Conservation (phyloP, 2,797 vertebrate genomes). For the Hemitrygon akajei region DNA sequence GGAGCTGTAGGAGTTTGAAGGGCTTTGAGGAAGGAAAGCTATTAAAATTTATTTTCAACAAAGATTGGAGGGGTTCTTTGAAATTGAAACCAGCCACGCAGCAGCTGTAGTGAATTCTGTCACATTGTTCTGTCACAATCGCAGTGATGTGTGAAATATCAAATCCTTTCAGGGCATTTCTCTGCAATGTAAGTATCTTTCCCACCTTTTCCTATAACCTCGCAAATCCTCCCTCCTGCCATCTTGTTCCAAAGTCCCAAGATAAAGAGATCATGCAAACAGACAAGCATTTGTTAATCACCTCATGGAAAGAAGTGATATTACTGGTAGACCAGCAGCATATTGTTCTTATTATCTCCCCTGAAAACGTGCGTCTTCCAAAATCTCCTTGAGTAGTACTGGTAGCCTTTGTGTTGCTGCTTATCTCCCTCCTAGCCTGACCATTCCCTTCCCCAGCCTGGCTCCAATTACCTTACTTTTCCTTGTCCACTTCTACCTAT, state of each 20-base stretch:
- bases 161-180: not conserved
- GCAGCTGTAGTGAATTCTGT: constrained; percentile 43
- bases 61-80: constrained; percentile 48
- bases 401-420: no score
- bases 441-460: no score
- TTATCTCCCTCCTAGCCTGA: no score
- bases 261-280: not conserved
- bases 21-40: constrained; percentile 45
- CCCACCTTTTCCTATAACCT: not conserved
- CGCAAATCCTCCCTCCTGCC: not conserved
- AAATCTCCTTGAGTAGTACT: not conserved
- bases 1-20: constrained; percentile 44
- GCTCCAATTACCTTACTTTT: no score
- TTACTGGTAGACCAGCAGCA: not conserved
- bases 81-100: constrained; percentile 46
- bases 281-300: constrained; percentile 20
- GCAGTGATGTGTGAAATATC: accelerated
- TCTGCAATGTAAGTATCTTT: not conserved
- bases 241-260: not conserved
- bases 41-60: constrained; percentile 44
- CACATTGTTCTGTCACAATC: accelerated
- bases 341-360: not conserved
- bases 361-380: not conserved
- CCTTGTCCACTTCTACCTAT: no score
- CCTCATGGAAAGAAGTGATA: not conserved